Evolutionary conservation across 2,113 vertebrate species (phyloP).

Genomic region (Oceanites oceanicus): DNA sequence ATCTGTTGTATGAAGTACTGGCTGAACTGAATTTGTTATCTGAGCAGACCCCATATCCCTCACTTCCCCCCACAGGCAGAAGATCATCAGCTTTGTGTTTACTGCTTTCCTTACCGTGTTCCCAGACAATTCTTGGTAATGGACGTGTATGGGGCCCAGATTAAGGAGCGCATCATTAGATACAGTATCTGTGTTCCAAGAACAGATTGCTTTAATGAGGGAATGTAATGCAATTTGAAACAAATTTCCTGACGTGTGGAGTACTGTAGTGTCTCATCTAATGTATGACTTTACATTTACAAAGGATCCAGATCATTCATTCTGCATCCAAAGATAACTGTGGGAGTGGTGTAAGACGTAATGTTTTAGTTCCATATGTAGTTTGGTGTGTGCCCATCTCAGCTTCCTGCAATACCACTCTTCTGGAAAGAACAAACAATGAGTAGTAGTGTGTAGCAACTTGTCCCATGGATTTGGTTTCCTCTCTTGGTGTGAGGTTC

Average conservation of each 20-base stretch:
- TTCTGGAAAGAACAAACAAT: background rate
- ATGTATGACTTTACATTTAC: background rate
- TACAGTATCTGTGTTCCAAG: background rate
- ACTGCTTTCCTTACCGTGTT: background rate
- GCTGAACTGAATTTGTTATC: background rate
- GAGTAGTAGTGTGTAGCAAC: background rate
- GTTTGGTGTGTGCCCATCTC: background rate
- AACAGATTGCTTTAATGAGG: background rate
- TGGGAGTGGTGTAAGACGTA: background rate
- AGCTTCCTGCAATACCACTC: background rate
- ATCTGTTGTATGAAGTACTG: background rate
- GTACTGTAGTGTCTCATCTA: background rate
- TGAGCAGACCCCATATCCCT: background rate
- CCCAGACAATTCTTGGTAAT: background rate
- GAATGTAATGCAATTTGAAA: constrained; percentile 14
- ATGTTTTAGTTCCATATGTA: rapidly evolving
- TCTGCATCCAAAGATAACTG: background rate
- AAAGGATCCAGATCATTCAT: background rate
- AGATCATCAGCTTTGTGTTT: background rate
- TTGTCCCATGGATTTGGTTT: background rate
- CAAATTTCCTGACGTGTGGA: background rate
- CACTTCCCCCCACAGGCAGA: background rate
- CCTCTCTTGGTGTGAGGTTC: background rate
- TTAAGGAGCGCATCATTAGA: background rate
- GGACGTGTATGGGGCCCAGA: background rate